Evolutionary conservation across 2,888 invertebrate species (phyloP).

Genomic region (Cryptus viduatorius): DNA sequence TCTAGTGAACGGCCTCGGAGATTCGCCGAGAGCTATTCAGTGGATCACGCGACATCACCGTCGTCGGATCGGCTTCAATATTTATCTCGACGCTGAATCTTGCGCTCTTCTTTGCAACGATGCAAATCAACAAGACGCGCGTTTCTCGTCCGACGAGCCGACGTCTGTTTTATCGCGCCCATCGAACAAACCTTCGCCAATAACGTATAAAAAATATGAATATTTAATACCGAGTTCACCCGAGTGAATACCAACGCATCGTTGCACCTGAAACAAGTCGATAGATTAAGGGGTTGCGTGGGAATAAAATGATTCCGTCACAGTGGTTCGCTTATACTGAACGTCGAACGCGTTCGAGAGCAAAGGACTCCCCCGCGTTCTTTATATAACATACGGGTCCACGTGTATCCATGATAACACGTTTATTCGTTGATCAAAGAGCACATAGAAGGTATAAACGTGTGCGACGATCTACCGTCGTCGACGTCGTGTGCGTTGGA

Average conservation of each 20-base stretch:
- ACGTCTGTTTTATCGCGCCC: background rate
- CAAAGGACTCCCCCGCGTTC: conserved; percentile 12
- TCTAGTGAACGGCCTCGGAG: conserved; percentile 40
- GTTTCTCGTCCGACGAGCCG: background rate
- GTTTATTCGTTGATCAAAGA: background rate
- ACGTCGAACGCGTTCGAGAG: conserved; percentile 21
- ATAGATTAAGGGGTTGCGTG: conserved; percentile 9
- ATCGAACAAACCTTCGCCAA: background rate
- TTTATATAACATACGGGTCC: background rate
- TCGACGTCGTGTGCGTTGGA: background rate
- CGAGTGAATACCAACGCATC: background rate
- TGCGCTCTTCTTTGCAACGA: background rate
- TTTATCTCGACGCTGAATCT: background rate
- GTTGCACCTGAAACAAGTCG: background rate
- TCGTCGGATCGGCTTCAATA: conserved; percentile 43
- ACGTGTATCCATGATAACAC: background rate
- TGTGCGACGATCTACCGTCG: background rate
- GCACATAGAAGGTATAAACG: background rate
- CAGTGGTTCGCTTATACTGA: conserved; percentile 3
- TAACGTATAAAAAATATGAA: background rate
- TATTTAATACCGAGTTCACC: background rate
- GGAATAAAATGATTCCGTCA: conserved; percentile 10
- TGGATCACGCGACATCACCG: conserved; percentile 44
- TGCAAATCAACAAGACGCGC: background rate
- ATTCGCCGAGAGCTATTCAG: conserved; percentile 50